Evolutionary conservation across 2,113 vertebrate species (phyloP), one percentile per base, ranked within the genome.

Genomic region (Manacus vitellinus): DNA sequence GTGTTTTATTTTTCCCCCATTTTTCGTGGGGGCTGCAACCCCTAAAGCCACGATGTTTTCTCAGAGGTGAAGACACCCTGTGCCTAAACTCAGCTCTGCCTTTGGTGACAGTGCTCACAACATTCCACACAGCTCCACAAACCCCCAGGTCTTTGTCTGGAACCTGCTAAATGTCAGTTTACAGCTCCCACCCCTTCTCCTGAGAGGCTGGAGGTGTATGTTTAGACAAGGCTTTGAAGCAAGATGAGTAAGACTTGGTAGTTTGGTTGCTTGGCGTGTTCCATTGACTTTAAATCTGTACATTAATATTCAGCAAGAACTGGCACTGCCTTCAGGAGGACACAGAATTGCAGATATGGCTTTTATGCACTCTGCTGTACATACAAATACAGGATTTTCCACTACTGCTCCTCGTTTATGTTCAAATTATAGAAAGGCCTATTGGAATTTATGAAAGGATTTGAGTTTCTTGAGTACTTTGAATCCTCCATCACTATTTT

Each of bases 181-280:
- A 10, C 62, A 70, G 74, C 78, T 81, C 62, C 54, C 4, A 8
- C 5, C 49, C 49, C 75, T 70, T 33, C 74, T 18, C 5, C 62
- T 5, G 52, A 81, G 82, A 76, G 43, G 56, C 77, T 89, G 93
- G 87, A 25, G 88, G 95, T 77, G 95, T 62, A 24, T 91, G 89
- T 88, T 94, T 92, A 81, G 92, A 92, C 84, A 95, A 52, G 54
- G 72, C 25, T 80, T 33, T 91, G 80, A 92, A 77, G 89, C 14
- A 41, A 47, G 72, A 92, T 94, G 93, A 95, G n/a, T 83, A 94
- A 95, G 55, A 46, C 13, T 79, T 49, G 9, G 2, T 12, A 24
- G 56, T 89, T 74, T 39, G 62, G 37, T 78, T 80, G 80, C 84
- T 51, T 9, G 49, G 12, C n/a, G n/a, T 20, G 28, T 7, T 80